These are phyloP conservation scores for Mormyrus hasselquistii DNA, from an alignment of 2,797 vertebrate genomes.

Conservation along the genomic window DNA sequence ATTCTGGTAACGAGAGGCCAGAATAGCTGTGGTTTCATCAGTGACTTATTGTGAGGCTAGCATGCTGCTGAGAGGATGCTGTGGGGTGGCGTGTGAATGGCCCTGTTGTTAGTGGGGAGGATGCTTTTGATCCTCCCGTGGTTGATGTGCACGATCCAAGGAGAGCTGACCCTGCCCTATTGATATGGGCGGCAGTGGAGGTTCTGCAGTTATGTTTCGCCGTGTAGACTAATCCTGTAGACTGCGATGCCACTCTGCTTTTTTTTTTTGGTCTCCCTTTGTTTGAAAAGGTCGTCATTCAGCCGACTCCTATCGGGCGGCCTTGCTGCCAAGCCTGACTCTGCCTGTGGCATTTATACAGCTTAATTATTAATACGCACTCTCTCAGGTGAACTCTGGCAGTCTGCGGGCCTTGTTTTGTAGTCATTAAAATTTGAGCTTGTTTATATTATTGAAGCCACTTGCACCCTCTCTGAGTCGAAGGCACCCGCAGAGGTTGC, in stretches of 20 bases:
- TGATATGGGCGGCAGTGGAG: neutral
- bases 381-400: slow-evolving; percentile 84
- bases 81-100: neutral
- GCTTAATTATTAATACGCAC: slow-evolving; percentile 95
- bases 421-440: slow-evolving; percentile 88
- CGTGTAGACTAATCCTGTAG: slow-evolving; percentile 72
- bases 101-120: neutral
- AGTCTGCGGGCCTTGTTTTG: slow-evolving; percentile 80
- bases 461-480: slow-evolving; percentile 74
- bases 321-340: slow-evolving; percentile 75
- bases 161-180: neutral
- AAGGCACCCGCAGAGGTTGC: slow-evolving; percentile 73
- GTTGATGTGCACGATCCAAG: neutral
- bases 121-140: neutral
- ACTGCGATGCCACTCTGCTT: slow-evolving; percentile 38
- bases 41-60: neutral
- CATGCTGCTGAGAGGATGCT: neutral
- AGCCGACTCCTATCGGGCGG: slow-evolving; percentile 63
- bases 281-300: slow-evolving; percentile 1
- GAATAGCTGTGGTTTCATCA: neutral
- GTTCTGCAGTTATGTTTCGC: slow-evolving; percentile 37
- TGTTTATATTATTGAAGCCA: slow-evolving; percentile 81
- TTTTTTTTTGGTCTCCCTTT: neutral
- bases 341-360: slow-evolving; percentile 77
- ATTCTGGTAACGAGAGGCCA: neutral